These are phyloP conservation scores for Norana najaformis DNA, from an alignment of 2,888 invertebrate genomes.

Conservation along the genomic window DNA sequence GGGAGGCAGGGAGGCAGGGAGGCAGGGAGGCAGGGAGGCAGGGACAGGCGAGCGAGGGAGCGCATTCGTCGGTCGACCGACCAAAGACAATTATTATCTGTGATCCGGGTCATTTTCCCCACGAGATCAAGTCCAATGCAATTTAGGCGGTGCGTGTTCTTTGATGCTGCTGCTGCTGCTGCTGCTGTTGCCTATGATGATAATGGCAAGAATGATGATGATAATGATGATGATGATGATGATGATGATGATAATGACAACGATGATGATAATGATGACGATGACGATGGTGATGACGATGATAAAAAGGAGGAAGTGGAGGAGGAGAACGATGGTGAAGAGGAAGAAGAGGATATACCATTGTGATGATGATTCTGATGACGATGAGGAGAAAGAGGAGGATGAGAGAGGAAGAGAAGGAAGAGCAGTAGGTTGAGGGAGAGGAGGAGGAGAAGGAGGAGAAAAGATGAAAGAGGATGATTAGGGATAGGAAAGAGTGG, in stretches of 20 bases:
- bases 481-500: no score
- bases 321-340: background rate
- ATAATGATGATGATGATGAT: background rate
- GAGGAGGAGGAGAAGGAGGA: no score
- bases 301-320: background rate
- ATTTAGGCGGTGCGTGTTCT: background rate
- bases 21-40: no score
- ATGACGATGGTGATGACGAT: no score
- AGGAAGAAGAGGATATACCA: background rate
- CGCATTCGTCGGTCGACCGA: background rate
- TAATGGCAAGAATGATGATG: conserved; percentile 69
- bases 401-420: background rate
- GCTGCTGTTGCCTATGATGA: background rate
- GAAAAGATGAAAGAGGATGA: no score
- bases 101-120: background rate
- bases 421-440: no score
- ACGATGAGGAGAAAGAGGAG: background rate
- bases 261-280: conserved; percentile 67
- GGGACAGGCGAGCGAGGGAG: no score
- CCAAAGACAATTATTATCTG: background rate
- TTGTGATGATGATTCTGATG: conserved; percentile 25
- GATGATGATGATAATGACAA: conserved; percentile 55
- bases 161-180: background rate
- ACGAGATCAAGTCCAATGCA: background rate
- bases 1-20: no score